Percentiles rank a stretch among this genome's conserved stretches.
Evolutionary conservation across 2,888 invertebrate genomes (phyloP).

Genomic region (Notodonta dromedarius): DNA sequence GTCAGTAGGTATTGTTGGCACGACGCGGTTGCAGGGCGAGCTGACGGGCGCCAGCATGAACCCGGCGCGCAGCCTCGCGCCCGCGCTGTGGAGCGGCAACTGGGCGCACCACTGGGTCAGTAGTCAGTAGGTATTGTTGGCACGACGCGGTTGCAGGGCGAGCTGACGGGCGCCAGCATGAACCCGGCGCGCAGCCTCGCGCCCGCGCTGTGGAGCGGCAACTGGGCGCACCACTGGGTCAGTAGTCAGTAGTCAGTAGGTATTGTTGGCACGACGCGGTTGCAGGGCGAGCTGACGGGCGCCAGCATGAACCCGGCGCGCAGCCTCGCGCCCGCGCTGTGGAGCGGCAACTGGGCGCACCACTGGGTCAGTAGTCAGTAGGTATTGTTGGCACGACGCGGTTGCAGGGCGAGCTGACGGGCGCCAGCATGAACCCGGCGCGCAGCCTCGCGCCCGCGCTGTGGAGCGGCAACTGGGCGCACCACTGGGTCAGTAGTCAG

Average conservation of each 20-base stretch:
- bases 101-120: slow-evolving; percentile 87
- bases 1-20: too few relatives aligned
- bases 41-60: slow-evolving; percentile 90
- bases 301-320: slow-evolving; percentile 89
- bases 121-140: too few relatives aligned
- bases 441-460: slow-evolving; percentile 89
- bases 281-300: slow-evolving; percentile 88
- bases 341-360: slow-evolving; percentile 83
- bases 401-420: slow-evolving; percentile 87
- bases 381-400: background rate
- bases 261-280: background rate
- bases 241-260: too few relatives aligned
- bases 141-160: slow-evolving; percentile 76
- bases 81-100: slow-evolving; percentile 86
- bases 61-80: slow-evolving; percentile 88
- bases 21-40: slow-evolving; percentile 79
- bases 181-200: slow-evolving; percentile 89
- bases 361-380: slow-evolving; percentile 85
- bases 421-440: slow-evolving; percentile 89
- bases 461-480: slow-evolving; percentile 84
- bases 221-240: slow-evolving; percentile 88
- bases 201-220: slow-evolving; percentile 87
- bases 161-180: slow-evolving; percentile 88
- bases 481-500: slow-evolving; percentile 85
- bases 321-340: slow-evolving; percentile 88